phyloP scores from a whole-genome alignment of 2,888 invertebrate species.

The Chrysolina oricalcia region DNA sequence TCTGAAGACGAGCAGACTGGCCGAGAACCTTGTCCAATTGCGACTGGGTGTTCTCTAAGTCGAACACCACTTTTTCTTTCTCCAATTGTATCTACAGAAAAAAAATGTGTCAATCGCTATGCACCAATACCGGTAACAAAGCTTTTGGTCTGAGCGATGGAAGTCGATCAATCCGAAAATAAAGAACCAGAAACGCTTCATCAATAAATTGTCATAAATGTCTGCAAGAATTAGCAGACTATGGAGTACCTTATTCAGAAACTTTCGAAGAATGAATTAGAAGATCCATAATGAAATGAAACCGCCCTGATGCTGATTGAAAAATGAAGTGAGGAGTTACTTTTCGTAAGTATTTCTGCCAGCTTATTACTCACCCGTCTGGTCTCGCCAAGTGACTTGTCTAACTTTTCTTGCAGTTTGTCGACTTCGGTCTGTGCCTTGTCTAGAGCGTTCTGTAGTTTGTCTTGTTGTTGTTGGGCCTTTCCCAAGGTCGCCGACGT shows the following conservation, averaged over 20 bases:
- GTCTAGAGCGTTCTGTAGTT: slow-evolving; percentile 90
- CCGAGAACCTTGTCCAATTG: slow-evolving; percentile 93
- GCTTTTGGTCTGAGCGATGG: too few species aligned
- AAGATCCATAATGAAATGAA: too few species aligned
- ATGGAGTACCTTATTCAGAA: too few species aligned
- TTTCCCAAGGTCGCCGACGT: slow-evolving; percentile 92
- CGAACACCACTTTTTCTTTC: slow-evolving; percentile 92
- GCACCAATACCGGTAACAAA: too few species aligned
- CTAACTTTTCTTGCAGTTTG: slow-evolving; percentile 90
- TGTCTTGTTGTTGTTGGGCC: slow-evolving; percentile 93
- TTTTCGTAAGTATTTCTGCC: too few species aligned
- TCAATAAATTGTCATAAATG: too few species aligned
- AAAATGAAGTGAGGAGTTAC: neutral
- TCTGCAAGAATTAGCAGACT: too few species aligned
- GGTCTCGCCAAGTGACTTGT: slow-evolving; percentile 87
- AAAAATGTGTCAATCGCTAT: slow-evolving; percentile 18
- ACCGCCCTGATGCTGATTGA: too few species aligned
- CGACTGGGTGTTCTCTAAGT: slow-evolving; percentile 91
- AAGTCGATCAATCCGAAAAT: too few species aligned
- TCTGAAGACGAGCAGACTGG: slow-evolving; percentile 89
- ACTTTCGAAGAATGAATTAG: too few species aligned
- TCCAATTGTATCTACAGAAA: slow-evolving; percentile 84
- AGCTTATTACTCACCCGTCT: slow-evolving; percentile 78
- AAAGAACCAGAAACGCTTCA: too few species aligned
- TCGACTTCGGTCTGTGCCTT: slow-evolving; percentile 93